phyloP scores from a whole-genome alignment of 2,113 vertebrate genomes.

The Pelecanoides urinatrix region DNA sequence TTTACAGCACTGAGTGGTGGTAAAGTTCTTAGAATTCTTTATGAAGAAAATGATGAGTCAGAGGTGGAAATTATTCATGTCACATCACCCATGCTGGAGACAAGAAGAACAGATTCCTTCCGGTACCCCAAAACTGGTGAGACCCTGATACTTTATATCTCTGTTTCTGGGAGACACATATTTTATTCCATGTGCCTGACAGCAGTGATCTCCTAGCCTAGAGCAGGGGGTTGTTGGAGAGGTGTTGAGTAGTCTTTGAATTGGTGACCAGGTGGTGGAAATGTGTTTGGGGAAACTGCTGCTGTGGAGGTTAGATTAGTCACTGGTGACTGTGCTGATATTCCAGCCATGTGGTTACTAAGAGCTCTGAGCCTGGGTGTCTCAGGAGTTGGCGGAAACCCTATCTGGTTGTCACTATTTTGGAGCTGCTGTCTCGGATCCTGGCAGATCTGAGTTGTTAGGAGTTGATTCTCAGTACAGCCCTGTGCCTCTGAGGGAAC shows the following conservation, averaged over 20 bases:
- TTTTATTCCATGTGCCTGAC: neutral
- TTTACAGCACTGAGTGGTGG: slow-evolving; percentile 73
- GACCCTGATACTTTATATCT: neutral
- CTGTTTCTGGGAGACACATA: neutral
- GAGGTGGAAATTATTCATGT: slow-evolving; percentile 85
- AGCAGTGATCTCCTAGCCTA: neutral
- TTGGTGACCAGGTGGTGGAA: neutral
- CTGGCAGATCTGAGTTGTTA: neutral
- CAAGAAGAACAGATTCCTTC: slow-evolving; percentile 81
- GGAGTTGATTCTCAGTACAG: neutral
- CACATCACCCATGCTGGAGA: slow-evolving; percentile 82
- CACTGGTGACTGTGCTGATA: neutral
- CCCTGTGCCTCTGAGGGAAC: neutral
- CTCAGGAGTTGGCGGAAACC: neutral
- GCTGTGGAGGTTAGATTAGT: neutral
- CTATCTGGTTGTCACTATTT: neutral
- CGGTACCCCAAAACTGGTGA: slow-evolving; percentile 83
- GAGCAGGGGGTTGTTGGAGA: neutral
- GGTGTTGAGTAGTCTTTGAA: neutral
- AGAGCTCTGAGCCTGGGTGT: neutral
- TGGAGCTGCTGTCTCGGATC: neutral
- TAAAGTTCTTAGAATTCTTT: slow-evolving; percentile 79
- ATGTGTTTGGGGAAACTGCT: neutral
- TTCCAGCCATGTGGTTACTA: neutral
- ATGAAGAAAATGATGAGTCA: slow-evolving; percentile 84